phyloP scores from a whole-genome alignment of 1,140 invertebrate genomes.

The Andrena cerasifolii region DNA sequence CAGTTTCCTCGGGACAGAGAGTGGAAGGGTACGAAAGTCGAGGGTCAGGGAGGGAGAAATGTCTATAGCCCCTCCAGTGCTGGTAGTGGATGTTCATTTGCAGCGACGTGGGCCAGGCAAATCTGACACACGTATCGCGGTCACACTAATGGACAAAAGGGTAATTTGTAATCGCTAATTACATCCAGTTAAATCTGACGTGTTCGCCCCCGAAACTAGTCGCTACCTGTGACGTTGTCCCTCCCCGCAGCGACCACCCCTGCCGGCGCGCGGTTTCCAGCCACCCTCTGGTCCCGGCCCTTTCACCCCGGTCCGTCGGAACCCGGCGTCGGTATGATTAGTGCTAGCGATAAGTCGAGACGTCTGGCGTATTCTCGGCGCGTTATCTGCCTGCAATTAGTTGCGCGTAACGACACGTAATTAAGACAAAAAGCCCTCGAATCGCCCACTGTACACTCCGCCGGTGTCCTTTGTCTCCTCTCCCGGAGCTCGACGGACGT shows the following conservation, averaged over 20 bases:
- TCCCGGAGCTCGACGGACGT: neutral
- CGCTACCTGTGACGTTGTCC: conserved; percentile 66
- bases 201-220: conserved; percentile 59
- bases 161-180: conserved; percentile 74
- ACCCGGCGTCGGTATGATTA: conserved; percentile 65
- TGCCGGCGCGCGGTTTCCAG: neutral
- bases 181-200: conserved; percentile 74
- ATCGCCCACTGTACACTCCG: neutral
- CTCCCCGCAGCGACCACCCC: neutral
- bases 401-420: conserved; percentile 31
- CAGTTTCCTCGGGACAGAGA: no score
- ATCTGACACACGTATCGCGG: conserved; percentile 53
- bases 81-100: conserved; percentile 25
- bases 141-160: conserved; percentile 70
- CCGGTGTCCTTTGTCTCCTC: neutral
- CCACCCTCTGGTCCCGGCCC: neutral
- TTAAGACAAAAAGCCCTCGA: conserved; percentile 45
- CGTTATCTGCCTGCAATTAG: conserved; percentile 67
- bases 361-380: conserved; percentile 67
- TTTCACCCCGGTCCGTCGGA: neutral
- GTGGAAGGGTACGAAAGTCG: no score
- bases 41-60: no score
- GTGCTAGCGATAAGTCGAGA: conserved; percentile 70
- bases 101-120: conserved; percentile 9
- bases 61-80: no score